Conservation (phyloP, 2,888 invertebrate genomes). For the Drosophila paramelanica region DNA sequence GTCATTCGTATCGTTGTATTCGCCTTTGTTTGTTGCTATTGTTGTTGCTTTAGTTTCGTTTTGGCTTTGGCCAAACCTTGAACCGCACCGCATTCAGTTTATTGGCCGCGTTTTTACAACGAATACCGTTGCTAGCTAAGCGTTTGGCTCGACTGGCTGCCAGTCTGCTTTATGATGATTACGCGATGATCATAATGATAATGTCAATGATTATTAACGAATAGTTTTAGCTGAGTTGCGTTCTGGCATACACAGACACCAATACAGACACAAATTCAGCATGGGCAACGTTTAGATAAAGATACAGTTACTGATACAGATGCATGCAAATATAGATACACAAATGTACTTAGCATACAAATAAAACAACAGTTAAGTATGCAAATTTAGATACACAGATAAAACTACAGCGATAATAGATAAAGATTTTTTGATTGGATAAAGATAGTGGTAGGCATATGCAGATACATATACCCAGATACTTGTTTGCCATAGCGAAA, state of each 20-base stretch:
- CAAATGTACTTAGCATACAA: no score
- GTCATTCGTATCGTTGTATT: conserved; percentile 53
- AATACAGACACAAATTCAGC: conserved; percentile 6
- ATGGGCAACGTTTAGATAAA: conserved; percentile 21
- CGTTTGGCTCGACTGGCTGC: conserved; percentile 54
- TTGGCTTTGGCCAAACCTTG: conserved; percentile 82
- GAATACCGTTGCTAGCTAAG: conserved; percentile 78
- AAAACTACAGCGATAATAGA: no score
- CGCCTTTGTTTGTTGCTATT: conserved; percentile 36
- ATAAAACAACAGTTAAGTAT: no score
- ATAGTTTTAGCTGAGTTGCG: conserved; percentile 25
- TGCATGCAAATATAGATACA: background rate
- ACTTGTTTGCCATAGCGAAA: background rate
- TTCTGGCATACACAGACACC: conserved; percentile 8
- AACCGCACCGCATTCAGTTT: conserved; percentile 82
- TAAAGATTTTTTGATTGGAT: no score
- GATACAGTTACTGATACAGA: background rate
- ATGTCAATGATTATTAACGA: conserved; percentile 28
- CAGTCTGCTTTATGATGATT: conserved; percentile 34
- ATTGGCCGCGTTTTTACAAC: conserved; percentile 83
- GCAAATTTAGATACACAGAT: no score
- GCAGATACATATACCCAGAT: background rate
- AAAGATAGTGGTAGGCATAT: background rate
- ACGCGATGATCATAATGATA: conserved; percentile 34
- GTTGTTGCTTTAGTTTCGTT: conserved; percentile 78